Percentiles rank a stretch among this genome's conserved stretches.
Evolutionary conservation across 1,140 invertebrate genomes (phyloP).

Genomic region (Asobara japonica): DNA sequence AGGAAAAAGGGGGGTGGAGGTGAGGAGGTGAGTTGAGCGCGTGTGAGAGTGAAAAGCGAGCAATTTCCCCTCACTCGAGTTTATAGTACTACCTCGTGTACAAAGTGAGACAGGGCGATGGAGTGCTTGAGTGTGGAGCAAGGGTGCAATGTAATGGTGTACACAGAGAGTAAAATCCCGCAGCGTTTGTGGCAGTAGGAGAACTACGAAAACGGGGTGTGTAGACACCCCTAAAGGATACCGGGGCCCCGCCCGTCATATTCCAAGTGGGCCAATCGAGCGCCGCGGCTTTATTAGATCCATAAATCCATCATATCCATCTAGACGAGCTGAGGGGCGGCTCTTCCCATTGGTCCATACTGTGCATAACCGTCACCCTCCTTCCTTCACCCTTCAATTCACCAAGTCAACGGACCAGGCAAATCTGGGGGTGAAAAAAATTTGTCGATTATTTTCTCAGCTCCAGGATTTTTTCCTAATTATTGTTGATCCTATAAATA

Average conservation of each 20-base stretch:
- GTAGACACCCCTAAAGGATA: conserved; percentile 21
- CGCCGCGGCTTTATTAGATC: conserved; percentile 67
- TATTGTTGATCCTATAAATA: too few species aligned
- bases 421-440: not conserved
- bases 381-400: not conserved
- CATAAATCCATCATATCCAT: conserved; percentile 70
- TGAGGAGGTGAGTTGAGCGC: conserved; percentile 33
- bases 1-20: conserved; percentile 30
- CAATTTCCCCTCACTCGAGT: conserved; percentile 19
- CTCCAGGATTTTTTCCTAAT: too few species aligned
- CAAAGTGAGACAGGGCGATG: conserved; percentile 43
- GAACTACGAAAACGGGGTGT: conserved; percentile 36
- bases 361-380: not conserved
- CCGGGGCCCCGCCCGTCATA: conserved; percentile 65
- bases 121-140: conserved; percentile 8
- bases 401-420: not conserved
- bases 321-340: conserved; percentile 36
- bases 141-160: conserved; percentile 35
- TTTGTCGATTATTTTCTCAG: too few species aligned
- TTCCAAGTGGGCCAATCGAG: conserved; percentile 64
- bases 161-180: conserved; percentile 36
- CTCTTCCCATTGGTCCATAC: conserved; percentile 52
- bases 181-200: conserved; percentile 24
- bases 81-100: not conserved
- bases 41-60: conserved; percentile 16